phyloP scores from a whole-genome alignment of 2,113 vertebrate genomes.

The Sus scrofa region DNA sequence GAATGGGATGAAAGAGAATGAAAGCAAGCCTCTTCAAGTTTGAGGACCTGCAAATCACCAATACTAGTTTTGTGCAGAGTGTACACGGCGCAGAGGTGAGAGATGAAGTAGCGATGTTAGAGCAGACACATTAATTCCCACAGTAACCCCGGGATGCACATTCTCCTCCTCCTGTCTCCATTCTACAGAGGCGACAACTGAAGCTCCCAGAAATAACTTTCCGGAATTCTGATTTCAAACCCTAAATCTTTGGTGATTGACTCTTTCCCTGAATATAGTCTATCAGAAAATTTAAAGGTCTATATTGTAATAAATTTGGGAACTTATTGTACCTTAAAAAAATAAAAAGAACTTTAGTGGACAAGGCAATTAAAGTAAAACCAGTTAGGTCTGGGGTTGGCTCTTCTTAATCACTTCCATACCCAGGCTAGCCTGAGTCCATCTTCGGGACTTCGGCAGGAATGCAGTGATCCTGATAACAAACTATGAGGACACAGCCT shows the following conservation, averaged over 20 bases:
- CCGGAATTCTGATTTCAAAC: conserved; percentile 46
- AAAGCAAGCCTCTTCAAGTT: background rate
- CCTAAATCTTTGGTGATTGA: background rate
- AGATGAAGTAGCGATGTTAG: background rate
- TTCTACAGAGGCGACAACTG: background rate
- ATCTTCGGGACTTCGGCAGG: background rate
- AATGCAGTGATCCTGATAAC: background rate
- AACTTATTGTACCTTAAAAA: background rate
- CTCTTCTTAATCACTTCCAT: background rate
- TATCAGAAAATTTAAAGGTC: conserved; percentile 5
- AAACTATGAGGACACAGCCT: background rate
- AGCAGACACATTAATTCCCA: background rate
- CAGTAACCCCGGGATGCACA: background rate
- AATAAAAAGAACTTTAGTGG: conserved; percentile 26
- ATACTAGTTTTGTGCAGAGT: background rate
- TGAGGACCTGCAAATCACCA: background rate
- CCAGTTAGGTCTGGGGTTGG: background rate
- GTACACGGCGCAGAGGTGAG: background rate
- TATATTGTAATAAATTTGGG: conserved; percentile 4
- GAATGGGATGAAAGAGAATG: background rate
- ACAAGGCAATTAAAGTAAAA: conserved; percentile 32
- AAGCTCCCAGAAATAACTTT: background rate
- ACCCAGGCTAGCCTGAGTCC: background rate
- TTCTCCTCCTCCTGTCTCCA: background rate
- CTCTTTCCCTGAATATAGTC: background rate